Conservation (phyloP, 2,797 vertebrate species). For the Sebastes taczanowskii region DNA sequence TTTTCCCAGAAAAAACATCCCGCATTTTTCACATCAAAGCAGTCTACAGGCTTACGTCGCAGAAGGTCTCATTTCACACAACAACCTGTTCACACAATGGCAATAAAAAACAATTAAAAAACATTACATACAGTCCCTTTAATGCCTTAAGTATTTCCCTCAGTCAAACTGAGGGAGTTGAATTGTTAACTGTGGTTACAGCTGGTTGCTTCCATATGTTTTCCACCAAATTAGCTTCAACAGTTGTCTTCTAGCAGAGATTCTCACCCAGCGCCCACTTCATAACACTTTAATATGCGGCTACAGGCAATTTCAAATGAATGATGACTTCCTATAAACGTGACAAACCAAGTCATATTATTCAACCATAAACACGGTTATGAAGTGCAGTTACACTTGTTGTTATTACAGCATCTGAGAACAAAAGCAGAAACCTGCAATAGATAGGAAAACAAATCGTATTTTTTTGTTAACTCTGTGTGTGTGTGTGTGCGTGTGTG, state of each 20-base stretch:
- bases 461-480: background rate
- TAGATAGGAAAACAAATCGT: background rate
- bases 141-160: conserved; percentile 45
- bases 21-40: too few species aligned
- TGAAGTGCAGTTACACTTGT: background rate
- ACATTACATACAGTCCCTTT: too few species aligned
- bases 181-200: conserved; percentile 47
- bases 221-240: conserved; percentile 50
- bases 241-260: conserved; percentile 16
- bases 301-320: conserved; percentile 21
- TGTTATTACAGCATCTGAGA: background rate
- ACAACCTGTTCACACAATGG: too few species aligned
- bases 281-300: conserved; percentile 26
- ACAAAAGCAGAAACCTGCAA: background rate
- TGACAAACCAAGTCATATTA: background rate
- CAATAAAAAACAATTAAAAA: too few species aligned
- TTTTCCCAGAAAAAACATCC: too few species aligned
- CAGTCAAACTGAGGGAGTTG: conserved; percentile 12
- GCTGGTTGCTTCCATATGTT: conserved; percentile 69
- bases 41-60: too few species aligned
- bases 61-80: too few species aligned
- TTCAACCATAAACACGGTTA: background rate
- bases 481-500: conserved; percentile 4
- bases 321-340: conserved; percentile 21
- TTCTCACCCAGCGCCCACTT: conserved; percentile 32